A percentile compares a stretch with the other conserved stretches of the same genome.
Evolutionary conservation across 92 coral and sea anemone species (phyloP).

Genomic region (Pocillopora meandrina): DNA sequence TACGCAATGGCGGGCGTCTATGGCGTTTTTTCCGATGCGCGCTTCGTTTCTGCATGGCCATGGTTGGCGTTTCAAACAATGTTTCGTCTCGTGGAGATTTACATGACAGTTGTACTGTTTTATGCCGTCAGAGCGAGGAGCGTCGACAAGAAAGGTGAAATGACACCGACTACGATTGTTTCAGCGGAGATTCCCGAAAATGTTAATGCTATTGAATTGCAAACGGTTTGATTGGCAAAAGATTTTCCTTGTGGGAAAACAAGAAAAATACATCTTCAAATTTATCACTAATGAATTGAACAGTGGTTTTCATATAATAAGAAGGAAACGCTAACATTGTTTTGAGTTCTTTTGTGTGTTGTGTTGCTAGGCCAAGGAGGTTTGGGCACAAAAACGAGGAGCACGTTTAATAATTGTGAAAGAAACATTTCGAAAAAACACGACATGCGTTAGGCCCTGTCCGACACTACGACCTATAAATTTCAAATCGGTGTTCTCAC

Average conservation of each 20-base stretch:
- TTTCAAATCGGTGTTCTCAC: too few species aligned
- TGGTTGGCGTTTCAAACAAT: slow-evolving; percentile 74
- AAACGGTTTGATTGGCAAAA: not conserved
- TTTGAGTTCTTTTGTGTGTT: too few species aligned
- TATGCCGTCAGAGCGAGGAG: slow-evolving; percentile 18
- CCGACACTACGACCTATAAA: too few species aligned
- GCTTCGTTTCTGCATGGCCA: slow-evolving; percentile 71
- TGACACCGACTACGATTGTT: slow-evolving; percentile 18
- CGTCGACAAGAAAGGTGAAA: slow-evolving; percentile 17
- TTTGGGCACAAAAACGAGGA: too few species aligned
- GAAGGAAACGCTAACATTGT: too few species aligned
- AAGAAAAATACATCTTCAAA: not conserved
- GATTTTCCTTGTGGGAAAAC: not conserved
- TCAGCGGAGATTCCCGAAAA: not conserved
- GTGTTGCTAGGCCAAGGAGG: too few species aligned
- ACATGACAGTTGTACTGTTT: slow-evolving; percentile 53
- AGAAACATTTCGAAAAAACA: too few species aligned
- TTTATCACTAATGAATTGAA: too few species aligned
- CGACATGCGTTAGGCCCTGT: too few species aligned
- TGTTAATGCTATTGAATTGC: not conserved
- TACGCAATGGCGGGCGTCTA: slow-evolving; percentile 75
- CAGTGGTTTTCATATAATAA: too few species aligned
- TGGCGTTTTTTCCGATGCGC: slow-evolving; percentile 65
- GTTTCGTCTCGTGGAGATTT: slow-evolving; percentile 66
- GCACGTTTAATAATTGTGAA: too few species aligned